Evolutionary conservation across 2,888 invertebrate species (phyloP), one percentile per base, ranked within the genome.

Genomic region (Phymatocera aterrima): DNA sequence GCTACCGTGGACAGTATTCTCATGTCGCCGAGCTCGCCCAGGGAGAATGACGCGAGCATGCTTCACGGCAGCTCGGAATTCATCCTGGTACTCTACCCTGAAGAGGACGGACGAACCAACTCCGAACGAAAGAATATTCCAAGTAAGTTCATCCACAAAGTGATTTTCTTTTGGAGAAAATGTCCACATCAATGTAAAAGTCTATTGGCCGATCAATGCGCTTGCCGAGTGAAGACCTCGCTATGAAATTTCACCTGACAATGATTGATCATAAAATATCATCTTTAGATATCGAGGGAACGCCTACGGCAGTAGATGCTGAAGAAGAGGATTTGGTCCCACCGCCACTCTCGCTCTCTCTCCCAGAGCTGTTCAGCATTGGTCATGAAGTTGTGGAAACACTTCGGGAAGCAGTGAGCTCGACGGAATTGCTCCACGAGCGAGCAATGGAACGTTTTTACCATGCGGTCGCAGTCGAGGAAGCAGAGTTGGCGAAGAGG

Each of bases 361-460:
- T 96, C 12, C 97, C 97, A 0, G 96, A 97, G 88, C 90, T 97
- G 40, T 90, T 92, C 85, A 92, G 93, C 18, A 92, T 93, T 70
- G 93, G 94, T 84, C 92, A 94, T 64, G 91, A 92, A 54, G 83
- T 91, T 31, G 91, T 93, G 65, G 91, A 92, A 77, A 91, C 91
- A 1, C 90, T 96, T 46, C 93, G 95, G 37, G 93, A 94, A 83
- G 95, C 96, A 0, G 95, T 95, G 34, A 97, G 97, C 87, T 96
- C 96, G 2, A 95, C 96, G 0, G 97, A 97, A 88, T 92, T 97
- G 4, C 92, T 97, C 0, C 96, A 96, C 88, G 96, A 96, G 88
- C 93, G 94, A 61, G 95, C 96, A 12, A 96, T 97, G 95, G 95
- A 95, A 8, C 92, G 96, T 51, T 95, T 97, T 88, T 96, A 96